Conservation (phyloP, 1,140 invertebrate species). For the Drosophila littoralis region DNA sequence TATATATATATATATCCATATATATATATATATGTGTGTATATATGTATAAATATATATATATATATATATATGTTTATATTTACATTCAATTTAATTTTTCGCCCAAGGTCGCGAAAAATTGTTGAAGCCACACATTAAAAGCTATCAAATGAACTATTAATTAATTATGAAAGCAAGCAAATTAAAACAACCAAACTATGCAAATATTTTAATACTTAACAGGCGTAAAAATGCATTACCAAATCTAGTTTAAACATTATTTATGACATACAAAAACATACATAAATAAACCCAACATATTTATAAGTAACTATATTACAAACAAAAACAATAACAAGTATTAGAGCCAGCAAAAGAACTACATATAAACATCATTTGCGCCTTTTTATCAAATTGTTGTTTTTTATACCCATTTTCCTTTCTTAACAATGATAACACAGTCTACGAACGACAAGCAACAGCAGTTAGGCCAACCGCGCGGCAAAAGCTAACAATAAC, state of each 20-base stretch:
- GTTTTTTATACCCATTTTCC: constrained; percentile 1
- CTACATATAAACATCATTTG: constrained; percentile 49
- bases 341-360: constrained; percentile 50
- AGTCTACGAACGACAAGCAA: constrained; percentile 27
- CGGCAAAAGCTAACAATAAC: constrained; percentile 45
- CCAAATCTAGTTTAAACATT: constrained; percentile 77
- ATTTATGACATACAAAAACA: constrained; percentile 73
- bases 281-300: constrained; percentile 68
- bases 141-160: constrained; percentile 74
- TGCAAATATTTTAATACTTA: constrained; percentile 79
- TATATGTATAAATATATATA: constrained; percentile 21
- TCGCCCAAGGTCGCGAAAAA: constrained; percentile 39
- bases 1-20: constrained; percentile 35
- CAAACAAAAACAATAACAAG: constrained; percentile 57
- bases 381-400: constrained; percentile 39
- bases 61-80: constrained; percentile 28
- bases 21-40: constrained; percentile 30
- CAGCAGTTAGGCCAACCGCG: constrained; percentile 41
- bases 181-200: constrained; percentile 50
- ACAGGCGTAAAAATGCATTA: constrained; percentile 55
- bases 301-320: constrained; percentile 66
- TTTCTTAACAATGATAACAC: constrained; percentile 6
- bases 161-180: constrained; percentile 64
- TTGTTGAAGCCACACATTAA: constrained; percentile 70
- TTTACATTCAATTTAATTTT: constrained; percentile 69